A percentile compares a stretch with the other conserved stretches of the same genome.
phyloP scores from a whole-genome alignment of 2,797 vertebrate genomes.

The Myiothlypis coronata region DNA sequence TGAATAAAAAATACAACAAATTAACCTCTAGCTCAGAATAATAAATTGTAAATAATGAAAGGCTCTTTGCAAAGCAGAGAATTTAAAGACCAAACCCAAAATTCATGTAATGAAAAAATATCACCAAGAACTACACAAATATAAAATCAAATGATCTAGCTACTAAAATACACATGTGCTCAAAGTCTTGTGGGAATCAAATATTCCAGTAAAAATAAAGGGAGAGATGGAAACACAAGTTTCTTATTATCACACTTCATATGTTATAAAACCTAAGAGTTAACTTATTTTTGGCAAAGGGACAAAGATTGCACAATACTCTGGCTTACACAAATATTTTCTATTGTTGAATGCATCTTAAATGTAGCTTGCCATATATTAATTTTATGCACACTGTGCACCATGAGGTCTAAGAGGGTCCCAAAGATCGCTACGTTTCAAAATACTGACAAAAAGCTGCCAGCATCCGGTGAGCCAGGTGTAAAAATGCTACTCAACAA shows the following conservation, averaged over 20 bases:
- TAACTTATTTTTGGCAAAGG: constrained; percentile 82
- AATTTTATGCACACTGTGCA: constrained; percentile 42
- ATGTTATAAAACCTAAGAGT: constrained; percentile 79
- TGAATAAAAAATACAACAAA: constrained; percentile 16
- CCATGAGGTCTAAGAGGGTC: background rate
- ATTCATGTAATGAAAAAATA: constrained; percentile 60
- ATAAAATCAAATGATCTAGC: constrained; percentile 68
- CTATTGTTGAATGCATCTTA: constrained; percentile 76
- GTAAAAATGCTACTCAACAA: constrained; percentile 54
- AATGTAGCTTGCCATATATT: constrained; percentile 68
- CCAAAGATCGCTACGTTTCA: constrained; percentile 46
- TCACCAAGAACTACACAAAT: constrained; percentile 57
- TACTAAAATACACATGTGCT: constrained; percentile 75
- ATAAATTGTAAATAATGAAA: constrained; percentile 30
- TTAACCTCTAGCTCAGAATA: constrained; percentile 17
- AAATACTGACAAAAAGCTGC: constrained; percentile 26
- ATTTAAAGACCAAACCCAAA: constrained; percentile 46
- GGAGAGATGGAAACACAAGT: constrained; percentile 80
- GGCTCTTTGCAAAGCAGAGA: constrained; percentile 10
- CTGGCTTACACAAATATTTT: constrained; percentile 72
- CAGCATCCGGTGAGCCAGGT: constrained; percentile 47
- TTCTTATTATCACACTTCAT: constrained; percentile 89
- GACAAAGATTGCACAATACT: constrained; percentile 75
- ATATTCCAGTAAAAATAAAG: constrained; percentile 81
- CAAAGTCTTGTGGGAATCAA: constrained; percentile 71